Evolutionary conservation across 2,797 vertebrate genomes (phyloP).

Genomic region (Calcarius lapponicus): DNA sequence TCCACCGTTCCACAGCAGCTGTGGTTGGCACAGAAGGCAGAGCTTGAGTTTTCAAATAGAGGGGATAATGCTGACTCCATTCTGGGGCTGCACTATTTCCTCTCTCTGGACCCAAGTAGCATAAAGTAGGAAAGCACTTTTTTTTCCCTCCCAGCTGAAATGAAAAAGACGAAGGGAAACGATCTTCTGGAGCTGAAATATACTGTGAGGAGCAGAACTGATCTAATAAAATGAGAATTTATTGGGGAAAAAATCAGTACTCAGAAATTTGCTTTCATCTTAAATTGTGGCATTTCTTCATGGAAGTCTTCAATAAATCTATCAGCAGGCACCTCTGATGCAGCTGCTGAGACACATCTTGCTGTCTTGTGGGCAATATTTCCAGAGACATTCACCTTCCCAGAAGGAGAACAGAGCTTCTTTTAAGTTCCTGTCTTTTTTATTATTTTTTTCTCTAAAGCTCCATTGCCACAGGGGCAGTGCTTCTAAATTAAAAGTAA

Average conservation of each 20-base stretch:
- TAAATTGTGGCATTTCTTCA: not conserved
- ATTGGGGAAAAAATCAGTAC: not conserved
- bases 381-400: not conserved
- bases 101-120: not conserved
- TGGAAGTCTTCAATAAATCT: not conserved
- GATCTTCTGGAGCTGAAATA: not conserved
- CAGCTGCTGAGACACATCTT: not conserved
- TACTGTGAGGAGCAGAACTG: not conserved
- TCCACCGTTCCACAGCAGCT: not conserved
- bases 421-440: not conserved
- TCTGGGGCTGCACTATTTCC: not conserved
- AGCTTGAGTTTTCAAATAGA: not conserved
- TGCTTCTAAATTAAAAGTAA: constrained; percentile 63
- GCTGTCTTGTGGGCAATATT: not conserved
- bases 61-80: not conserved
- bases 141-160: not conserved
- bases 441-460: not conserved
- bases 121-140: not conserved
- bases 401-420: not conserved
- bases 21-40: not conserved
- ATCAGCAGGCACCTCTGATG: not conserved
- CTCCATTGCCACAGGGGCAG: constrained; percentile 12
- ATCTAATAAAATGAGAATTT: not conserved
- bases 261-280: constrained; percentile 3
- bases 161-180: not conserved